These are phyloP conservation scores for Naja naja DNA, from an alignment of 2,113 vertebrate genomes.

Conservation along the genomic window DNA sequence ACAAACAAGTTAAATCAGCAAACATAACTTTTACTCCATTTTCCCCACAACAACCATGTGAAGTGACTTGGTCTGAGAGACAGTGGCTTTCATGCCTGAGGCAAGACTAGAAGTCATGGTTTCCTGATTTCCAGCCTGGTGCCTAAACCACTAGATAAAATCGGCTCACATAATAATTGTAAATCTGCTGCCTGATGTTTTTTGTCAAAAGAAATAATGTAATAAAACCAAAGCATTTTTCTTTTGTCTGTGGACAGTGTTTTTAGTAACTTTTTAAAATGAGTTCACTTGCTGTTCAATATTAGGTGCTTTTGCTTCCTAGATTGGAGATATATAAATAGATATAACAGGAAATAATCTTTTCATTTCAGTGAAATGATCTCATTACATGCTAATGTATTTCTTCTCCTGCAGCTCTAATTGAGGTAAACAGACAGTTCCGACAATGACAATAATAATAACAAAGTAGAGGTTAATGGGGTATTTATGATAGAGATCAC, in stretches of 20 bases:
- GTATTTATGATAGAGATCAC: neutral
- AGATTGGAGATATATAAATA: neutral
- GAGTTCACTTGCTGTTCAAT: slow-evolving; percentile 13
- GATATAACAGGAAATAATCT: neutral
- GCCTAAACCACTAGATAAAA: neutral
- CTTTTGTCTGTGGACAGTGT: neutral
- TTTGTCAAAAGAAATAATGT: neutral
- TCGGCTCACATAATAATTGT: neutral
- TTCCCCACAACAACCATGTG: neutral
- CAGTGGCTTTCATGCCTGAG: neutral
- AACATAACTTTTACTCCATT: neutral
- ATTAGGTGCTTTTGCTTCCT: neutral
- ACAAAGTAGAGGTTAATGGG: slow-evolving; percentile 9
- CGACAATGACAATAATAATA: slow-evolving; percentile 1
- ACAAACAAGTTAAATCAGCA: neutral
- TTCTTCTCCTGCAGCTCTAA: slow-evolving; percentile 2
- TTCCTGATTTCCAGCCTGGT: neutral
- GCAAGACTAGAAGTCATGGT: neutral
- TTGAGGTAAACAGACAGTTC: neutral
- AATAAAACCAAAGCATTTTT: neutral
- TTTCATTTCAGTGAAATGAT: neutral
- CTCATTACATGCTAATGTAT: neutral
- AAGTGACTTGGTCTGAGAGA: neutral
- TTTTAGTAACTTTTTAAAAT: slow-evolving; percentile 18
- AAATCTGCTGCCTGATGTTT: neutral